These are phyloP conservation scores for Coracopsis vasa DNA, from an alignment of 2,113 vertebrate species.

Conservation along the genomic window DNA sequence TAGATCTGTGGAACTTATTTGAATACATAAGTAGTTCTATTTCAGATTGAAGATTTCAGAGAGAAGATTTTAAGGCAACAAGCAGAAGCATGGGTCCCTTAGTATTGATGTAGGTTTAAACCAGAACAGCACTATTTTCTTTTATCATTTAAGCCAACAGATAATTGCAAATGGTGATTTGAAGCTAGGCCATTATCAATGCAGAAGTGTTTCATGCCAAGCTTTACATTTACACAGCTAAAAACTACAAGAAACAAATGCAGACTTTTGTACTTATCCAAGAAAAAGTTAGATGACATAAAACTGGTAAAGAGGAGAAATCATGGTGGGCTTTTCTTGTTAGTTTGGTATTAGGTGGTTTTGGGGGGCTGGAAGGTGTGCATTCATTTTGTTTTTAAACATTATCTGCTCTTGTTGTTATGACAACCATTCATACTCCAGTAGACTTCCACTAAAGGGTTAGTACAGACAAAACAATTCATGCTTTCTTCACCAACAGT, in stretches of 20 bases:
- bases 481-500: neutral
- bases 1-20: neutral
- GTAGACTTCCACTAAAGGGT: neutral
- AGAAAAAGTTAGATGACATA: neutral
- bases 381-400: neutral
- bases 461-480: neutral
- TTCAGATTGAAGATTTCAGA: neutral
- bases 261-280: neutral
- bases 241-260: neutral
- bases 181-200: neutral
- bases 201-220: neutral
- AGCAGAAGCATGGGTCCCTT: neutral
- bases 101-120: neutral
- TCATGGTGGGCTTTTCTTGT: neutral
- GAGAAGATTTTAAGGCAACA: neutral
- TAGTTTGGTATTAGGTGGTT: neutral
- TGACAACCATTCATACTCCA: conserved; percentile 9
- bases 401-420: neutral
- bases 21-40: neutral
- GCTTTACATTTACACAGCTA: neutral
- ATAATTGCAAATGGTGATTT: neutral
- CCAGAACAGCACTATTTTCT: neutral
- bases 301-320: neutral
- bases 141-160: neutral
- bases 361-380: neutral